These are phyloP conservation scores for Orcinus orca DNA, from an alignment of 2,113 vertebrate genomes.

Conservation along the genomic window DNA sequence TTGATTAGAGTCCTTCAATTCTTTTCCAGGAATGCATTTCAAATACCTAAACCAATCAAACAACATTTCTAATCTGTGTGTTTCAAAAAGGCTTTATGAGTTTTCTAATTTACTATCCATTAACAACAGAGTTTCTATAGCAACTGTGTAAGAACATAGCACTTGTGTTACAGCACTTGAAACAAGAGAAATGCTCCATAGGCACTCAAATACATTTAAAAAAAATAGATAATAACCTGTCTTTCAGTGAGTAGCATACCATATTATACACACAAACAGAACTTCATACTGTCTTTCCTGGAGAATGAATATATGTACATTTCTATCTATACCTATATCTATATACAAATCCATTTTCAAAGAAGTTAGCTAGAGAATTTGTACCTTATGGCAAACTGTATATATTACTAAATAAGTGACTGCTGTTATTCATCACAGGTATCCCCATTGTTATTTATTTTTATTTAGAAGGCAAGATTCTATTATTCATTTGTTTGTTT, in stretches of 20 bases:
- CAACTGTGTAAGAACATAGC: conserved; percentile 49
- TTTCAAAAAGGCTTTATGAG: conserved; percentile 51
- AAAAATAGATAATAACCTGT: conserved; percentile 29
- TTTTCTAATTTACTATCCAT: conserved; percentile 43
- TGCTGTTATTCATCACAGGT: not conserved
- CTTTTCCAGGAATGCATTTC: conserved; percentile 57
- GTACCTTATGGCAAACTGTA: not conserved
- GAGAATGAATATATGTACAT: not conserved
- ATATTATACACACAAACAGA: not conserved
- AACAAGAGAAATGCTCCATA: not conserved
- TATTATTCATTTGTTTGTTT: not conserved
- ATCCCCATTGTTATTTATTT: not conserved
- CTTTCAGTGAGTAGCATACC: not conserved
- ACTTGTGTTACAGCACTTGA: not conserved
- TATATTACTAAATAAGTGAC: not conserved
- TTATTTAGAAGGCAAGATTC: not conserved
- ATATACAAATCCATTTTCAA: not conserved
- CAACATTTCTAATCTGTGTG: not conserved
- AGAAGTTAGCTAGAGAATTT: not conserved
- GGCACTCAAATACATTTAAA: conserved; percentile 5
- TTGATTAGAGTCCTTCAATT: conserved; percentile 52
- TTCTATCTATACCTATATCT: not conserved
- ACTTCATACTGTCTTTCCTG: not conserved
- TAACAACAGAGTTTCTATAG: conserved; percentile 62
- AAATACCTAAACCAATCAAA: conserved; percentile 32